phyloP scores from a whole-genome alignment of 2,113 vertebrate species.

The Heteronetta atricapilla region DNA sequence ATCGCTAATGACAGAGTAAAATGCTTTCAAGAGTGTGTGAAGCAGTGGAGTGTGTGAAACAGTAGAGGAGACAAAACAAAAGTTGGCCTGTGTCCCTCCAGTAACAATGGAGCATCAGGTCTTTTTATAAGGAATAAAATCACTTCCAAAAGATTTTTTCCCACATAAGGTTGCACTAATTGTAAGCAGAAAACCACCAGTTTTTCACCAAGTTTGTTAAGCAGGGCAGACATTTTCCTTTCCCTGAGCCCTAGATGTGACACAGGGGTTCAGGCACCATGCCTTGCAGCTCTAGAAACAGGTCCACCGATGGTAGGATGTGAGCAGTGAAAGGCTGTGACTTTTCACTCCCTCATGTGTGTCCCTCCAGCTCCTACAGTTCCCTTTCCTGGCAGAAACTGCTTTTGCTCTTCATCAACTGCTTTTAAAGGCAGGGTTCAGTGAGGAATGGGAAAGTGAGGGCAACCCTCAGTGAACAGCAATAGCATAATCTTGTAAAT shows the following conservation, averaged over 20 bases:
- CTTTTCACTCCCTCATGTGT: not conserved
- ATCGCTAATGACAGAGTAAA: not conserved
- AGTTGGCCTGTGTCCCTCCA: not conserved
- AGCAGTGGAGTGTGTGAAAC: not conserved
- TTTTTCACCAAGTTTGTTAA: not conserved
- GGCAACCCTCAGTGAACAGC: not conserved
- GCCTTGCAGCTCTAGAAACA: not conserved
- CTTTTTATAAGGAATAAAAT: not conserved
- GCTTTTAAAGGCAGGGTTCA: not conserved
- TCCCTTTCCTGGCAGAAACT: slow-evolving; percentile 33
- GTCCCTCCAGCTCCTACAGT: not conserved
- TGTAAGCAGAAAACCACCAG: not conserved
- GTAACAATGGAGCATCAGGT: not conserved
- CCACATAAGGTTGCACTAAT: not conserved
- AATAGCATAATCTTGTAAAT: not conserved
- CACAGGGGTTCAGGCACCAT: not conserved
- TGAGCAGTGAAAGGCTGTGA: not conserved
- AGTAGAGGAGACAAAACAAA: not conserved
- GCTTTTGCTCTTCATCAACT: not conserved
- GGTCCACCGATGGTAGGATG: not conserved
- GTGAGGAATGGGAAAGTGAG: not conserved
- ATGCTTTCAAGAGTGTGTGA: not conserved
- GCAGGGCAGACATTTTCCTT: not conserved
- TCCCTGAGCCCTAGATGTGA: not conserved
- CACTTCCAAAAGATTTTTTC: not conserved